Conservation (phyloP, 2,113 vertebrate genomes). For the Sialia sialis region DNA sequence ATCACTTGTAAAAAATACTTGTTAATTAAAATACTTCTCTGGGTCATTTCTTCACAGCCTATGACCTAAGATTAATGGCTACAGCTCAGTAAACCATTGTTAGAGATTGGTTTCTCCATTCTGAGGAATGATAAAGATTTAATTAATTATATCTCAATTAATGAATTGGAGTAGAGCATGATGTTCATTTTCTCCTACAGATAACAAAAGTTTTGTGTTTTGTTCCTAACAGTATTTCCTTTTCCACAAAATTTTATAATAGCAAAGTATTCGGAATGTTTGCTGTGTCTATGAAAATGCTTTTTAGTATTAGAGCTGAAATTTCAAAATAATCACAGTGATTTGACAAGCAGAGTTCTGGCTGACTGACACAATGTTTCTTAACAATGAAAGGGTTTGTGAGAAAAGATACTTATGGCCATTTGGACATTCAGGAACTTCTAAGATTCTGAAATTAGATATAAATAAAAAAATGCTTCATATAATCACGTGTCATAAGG, state of each 20-base stretch:
- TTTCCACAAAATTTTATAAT: neutral
- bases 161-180: neutral
- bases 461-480: neutral
- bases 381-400: neutral
- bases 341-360: neutral
- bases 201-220: neutral
- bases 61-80: neutral
- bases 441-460: neutral
- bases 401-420: neutral
- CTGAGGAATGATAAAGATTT: neutral
- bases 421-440: neutral
- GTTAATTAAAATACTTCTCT: slow-evolving; percentile 28
- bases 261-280: neutral
- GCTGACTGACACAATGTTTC: neutral
- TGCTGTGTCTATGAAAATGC: neutral
- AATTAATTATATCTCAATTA: neutral
- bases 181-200: neutral
- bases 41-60: neutral
- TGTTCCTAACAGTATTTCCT: neutral
- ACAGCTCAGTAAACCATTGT: neutral
- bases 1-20: neutral
- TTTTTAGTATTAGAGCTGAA: neutral
- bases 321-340: neutral
- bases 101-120: neutral
- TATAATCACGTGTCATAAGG: neutral